These are phyloP conservation scores for Ectemnius continuus DNA, from an alignment of 2,888 invertebrate species.

Conservation along the genomic window DNA sequence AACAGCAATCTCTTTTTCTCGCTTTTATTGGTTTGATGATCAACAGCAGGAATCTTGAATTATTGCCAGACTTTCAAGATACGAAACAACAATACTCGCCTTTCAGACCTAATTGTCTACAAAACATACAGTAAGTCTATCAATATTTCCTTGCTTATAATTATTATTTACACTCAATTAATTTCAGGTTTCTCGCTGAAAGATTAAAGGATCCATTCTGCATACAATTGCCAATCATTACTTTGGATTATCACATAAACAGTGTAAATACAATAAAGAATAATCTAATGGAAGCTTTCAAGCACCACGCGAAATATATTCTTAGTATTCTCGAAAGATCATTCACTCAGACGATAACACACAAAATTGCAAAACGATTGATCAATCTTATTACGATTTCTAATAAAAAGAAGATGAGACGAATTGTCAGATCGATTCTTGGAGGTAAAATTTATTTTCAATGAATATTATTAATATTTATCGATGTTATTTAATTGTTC, in stretches of 20 bases:
- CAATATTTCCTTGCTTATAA: background rate
- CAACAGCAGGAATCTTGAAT: too few relatives aligned
- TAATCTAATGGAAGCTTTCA: background rate
- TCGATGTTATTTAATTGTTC: too few relatives aligned
- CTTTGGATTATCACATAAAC: slow-evolving; percentile 25
- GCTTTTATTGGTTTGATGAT: too few relatives aligned
- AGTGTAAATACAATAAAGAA: slow-evolving; percentile 13
- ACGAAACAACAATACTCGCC: background rate
- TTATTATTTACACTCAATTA: background rate
- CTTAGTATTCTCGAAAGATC: slow-evolving; percentile 15
- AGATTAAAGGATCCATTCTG: background rate
- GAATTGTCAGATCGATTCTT: slow-evolving; percentile 10
- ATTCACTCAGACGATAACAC: background rate
- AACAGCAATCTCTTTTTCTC: too few relatives aligned
- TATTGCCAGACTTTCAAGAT: too few relatives aligned
- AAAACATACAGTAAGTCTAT: slow-evolving; percentile 10
- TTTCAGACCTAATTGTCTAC: background rate
- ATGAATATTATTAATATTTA: too few relatives aligned
- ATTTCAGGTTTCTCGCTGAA: slow-evolving; percentile 14
- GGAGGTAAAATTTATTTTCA: slow-evolving; percentile 13
- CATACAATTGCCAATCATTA: slow-evolving; percentile 24
- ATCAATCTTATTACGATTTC: slow-evolving; percentile 9
- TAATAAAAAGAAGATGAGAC: slow-evolving; percentile 5
- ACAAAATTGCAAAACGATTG: background rate
- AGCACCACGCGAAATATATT: slow-evolving; percentile 20